These are phyloP conservation scores for Scaptomyza polygonia DNA, from an alignment of 2,888 invertebrate genomes.

Conservation along the genomic window DNA sequence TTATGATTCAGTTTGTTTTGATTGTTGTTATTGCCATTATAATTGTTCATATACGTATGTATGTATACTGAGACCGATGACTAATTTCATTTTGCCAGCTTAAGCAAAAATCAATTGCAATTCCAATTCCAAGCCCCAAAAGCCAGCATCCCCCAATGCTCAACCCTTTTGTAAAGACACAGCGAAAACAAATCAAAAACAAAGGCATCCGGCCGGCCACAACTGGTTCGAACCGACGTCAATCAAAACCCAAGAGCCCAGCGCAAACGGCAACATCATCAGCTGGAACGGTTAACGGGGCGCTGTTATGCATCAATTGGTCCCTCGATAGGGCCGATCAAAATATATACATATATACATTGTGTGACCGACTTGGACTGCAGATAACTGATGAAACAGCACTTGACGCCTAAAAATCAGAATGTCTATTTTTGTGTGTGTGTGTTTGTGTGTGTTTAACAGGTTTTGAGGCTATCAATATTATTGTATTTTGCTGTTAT, in stretches of 20 bases:
- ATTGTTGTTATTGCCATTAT: constrained; percentile 5
- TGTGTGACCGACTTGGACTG: constrained; percentile 19
- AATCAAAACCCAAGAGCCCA: constrained; percentile 49
- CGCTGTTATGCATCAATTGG: constrained; percentile 54
- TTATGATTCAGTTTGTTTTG: constrained; percentile 33
- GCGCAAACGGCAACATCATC: constrained; percentile 44
- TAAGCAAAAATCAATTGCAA: constrained; percentile 65
- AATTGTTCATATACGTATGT: no score
- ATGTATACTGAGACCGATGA: constrained; percentile 45
- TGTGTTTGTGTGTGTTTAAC: constrained; percentile 20
- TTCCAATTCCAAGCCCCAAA: constrained; percentile 47
- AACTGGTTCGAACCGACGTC: constrained; percentile 66
- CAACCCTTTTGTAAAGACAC: not conserved
- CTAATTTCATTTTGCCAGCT: constrained; percentile 41
- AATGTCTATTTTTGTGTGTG: no score
- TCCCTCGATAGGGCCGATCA: constrained; percentile 27
- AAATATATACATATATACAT: not conserved
- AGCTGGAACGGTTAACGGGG: constrained; percentile 28
- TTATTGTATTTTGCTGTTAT: not conserved
- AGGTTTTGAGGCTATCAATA: constrained; percentile 35
- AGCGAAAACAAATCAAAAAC: no score
- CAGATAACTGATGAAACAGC: not conserved
- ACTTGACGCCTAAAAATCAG: constrained; percentile 7
- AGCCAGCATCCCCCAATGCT: not conserved
- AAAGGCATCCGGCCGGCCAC: no score